A percentile compares a stretch with the other conserved stretches of the same genome.
These are phyloP conservation scores for Flabesymbios commensalis DNA, from an alignment of 2,888 invertebrate species.

Conservation along the genomic window DNA sequence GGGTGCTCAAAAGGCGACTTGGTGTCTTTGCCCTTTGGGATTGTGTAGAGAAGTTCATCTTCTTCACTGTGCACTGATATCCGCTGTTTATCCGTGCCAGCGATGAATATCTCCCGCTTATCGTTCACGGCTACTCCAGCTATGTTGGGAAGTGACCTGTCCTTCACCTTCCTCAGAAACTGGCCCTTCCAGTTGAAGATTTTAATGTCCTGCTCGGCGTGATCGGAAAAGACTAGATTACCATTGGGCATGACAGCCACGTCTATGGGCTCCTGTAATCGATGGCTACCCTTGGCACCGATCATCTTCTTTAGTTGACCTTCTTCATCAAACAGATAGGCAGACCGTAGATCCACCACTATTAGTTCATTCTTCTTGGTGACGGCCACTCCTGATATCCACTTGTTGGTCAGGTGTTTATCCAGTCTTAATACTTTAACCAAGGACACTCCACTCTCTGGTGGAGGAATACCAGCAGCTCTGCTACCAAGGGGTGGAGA, in stretches of 20 bases:
- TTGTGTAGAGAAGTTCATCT: conserved; percentile 9
- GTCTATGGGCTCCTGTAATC: conserved; percentile 22
- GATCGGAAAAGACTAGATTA: conserved; percentile 22
- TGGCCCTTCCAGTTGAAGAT: conserved; percentile 23
- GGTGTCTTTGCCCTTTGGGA: not conserved
- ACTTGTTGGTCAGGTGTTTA: conserved; percentile 24
- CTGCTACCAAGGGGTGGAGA: no score
- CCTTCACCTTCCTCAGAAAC: conserved; percentile 13
- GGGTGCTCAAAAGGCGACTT: conserved; percentile 25
- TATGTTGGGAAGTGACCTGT: conserved; percentile 21
- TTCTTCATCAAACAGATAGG: conserved; percentile 23
- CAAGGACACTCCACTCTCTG: conserved; percentile 5
- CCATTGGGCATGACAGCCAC: conserved; percentile 19
- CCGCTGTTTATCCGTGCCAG: conserved; percentile 24
- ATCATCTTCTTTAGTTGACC: conserved; percentile 18
- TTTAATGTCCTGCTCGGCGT: conserved; percentile 27
- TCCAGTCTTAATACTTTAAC: conserved; percentile 18
- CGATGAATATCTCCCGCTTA: conserved; percentile 17
- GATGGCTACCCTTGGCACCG: conserved; percentile 14
- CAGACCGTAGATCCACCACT: conserved; percentile 22
- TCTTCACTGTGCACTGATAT: conserved; percentile 22
- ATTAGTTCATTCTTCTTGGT: conserved; percentile 22
- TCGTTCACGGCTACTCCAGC: conserved; percentile 24
- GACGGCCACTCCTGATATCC: conserved; percentile 28
- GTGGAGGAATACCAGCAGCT: no score